Percentiles rank a stretch among this genome's conserved stretches.
Evolutionary conservation across 2,113 vertebrate species (phyloP).

Genomic region (pig (Sus scrofa)): T2T-Sscrofa CM000830.6:115941501-115942000

Average conservation of each 20-base stretch:
- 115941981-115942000: neutral
- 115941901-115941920: conserved; percentile 43
- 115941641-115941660: neutral
- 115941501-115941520: neutral
- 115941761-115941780: neutral
- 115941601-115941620: neutral
- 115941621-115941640: conserved; percentile 24
- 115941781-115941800: neutral
- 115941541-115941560: conserved; percentile 43
- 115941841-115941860: conserved; percentile 22
- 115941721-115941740: conserved; percentile 16
- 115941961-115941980: conserved; percentile 23
- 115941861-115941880: neutral
- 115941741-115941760: conserved; percentile 37
- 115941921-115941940: conserved; percentile 37
- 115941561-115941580: conserved; percentile 56
- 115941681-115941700: conserved; percentile 62
- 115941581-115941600: conserved; percentile 46
- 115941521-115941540: conserved; percentile 49
- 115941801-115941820: conserved; percentile 31
- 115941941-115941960: conserved; percentile 19
- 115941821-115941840: conserved; percentile 46
- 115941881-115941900: conserved; percentile 19
- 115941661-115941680: conserved; percentile 30
- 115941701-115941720: conserved; percentile 45